A percentile compares a stretch with the other conserved stretches of the same genome.
Conservation (phyloP, 2,888 invertebrate genomes). For the Bombyx huttoni region DNA sequence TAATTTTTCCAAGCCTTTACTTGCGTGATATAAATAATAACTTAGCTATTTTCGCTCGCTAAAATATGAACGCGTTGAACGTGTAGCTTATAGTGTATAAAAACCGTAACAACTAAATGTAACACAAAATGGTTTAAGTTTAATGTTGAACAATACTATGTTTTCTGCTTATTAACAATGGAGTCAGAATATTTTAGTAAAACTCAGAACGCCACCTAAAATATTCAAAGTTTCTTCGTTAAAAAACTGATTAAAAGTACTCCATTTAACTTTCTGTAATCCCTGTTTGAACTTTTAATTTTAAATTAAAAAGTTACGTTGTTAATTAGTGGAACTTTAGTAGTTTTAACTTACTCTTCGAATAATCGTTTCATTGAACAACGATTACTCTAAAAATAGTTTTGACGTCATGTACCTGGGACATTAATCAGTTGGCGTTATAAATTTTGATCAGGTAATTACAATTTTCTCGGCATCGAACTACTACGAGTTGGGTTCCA, state of each 20-base stretch:
- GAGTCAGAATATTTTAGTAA: not conserved
- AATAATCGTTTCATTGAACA: no score
- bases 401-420: no score
- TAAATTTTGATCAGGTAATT: slow-evolving; percentile 75
- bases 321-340: not conserved
- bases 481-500: slow-evolving; percentile 94
- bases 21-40: not conserved
- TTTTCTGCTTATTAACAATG: not conserved
- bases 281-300: not conserved
- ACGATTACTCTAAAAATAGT: no score
- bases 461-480: slow-evolving; percentile 98
- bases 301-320: not conserved
- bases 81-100: not conserved
- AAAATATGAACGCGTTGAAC: not conserved
- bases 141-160: not conserved
- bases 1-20: not conserved
- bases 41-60: not conserved
- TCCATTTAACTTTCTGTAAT: not conserved
- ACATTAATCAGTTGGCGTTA: not conserved
- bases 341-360: not conserved
- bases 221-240: not conserved
- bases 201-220: not conserved
- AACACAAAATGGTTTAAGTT: not conserved
- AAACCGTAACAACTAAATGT: no score
- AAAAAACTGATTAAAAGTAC: not conserved